Conservation (phyloP, 1,140 invertebrate genomes). For the Ceratosolen solmsi region DNA sequence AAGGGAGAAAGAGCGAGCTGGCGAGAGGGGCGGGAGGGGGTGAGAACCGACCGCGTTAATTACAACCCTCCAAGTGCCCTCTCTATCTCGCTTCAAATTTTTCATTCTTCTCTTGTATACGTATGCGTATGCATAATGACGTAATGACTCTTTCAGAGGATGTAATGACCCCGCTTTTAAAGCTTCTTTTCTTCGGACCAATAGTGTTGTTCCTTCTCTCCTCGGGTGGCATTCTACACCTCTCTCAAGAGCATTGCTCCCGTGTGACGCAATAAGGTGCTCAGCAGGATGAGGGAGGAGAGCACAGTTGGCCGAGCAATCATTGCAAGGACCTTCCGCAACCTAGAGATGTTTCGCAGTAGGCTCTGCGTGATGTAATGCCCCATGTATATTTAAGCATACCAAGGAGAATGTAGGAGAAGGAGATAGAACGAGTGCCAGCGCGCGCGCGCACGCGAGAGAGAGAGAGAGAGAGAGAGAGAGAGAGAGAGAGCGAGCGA, state of each 20-base stretch:
- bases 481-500: neutral
- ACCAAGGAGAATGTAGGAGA: neutral
- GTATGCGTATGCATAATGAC: slow-evolving; percentile 47
- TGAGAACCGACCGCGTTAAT: slow-evolving; percentile 43
- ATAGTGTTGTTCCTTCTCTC: slow-evolving; percentile 10
- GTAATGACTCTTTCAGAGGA: slow-evolving; percentile 51
- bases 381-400: neutral
- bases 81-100: neutral
- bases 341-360: slow-evolving; percentile 22
- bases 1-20: neutral
- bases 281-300: neutral
- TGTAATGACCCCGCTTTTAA: slow-evolving; percentile 44
- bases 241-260: slow-evolving; percentile 23
- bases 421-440: neutral
- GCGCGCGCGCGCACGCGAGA: no score
- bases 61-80: slow-evolving; percentile 5
- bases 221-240: slow-evolving; percentile 1
- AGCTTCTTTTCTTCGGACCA: slow-evolving; percentile 34
- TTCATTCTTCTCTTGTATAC: neutral
- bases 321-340: slow-evolving; percentile 46
- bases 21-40: neutral
- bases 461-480: neutral
- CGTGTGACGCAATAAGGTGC: slow-evolving; percentile 38
- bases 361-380: slow-evolving; percentile 29
- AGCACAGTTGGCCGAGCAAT: slow-evolving; percentile 27